phyloP scores from a whole-genome alignment of 1,140 invertebrate genomes.

The Ptiloglossa arizonensis region DNA sequence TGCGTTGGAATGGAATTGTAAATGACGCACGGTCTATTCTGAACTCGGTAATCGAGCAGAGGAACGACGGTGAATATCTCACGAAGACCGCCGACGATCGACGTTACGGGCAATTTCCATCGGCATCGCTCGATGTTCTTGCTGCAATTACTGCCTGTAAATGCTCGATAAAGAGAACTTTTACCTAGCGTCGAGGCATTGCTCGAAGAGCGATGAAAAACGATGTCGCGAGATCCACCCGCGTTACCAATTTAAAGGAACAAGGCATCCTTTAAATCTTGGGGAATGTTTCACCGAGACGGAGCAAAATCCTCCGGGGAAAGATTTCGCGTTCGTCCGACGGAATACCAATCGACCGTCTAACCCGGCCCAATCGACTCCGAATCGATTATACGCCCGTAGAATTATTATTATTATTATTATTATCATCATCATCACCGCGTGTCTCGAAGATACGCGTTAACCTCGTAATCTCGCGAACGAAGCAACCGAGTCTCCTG shows the following conservation, averaged over 20 bases:
- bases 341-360: not conserved
- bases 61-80: not conserved
- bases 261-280: not conserved
- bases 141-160: not conserved
- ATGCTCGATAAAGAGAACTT: not conserved
- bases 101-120: not conserved
- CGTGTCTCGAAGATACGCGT: no score
- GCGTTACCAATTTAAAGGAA: not conserved
- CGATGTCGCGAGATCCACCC: not conserved
- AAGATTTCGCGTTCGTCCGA: not conserved
- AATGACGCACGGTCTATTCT: constrained; percentile 32
- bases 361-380: not conserved
- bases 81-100: not conserved
- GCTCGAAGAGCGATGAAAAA: not conserved
- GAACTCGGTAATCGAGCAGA: not conserved
- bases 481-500: no score
- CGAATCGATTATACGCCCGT: not conserved
- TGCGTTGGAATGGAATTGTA: constrained; percentile 45
- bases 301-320: not conserved
- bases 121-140: not conserved
- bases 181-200: not conserved
- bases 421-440: no score
- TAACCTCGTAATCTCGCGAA: no score
- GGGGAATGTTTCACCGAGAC: not conserved
- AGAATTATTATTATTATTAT: no score